These are phyloP conservation scores for Umimayanthus chanpuru DNA, from an alignment of 92 coral and sea anemone genomes.

Conservation along the genomic window DNA sequence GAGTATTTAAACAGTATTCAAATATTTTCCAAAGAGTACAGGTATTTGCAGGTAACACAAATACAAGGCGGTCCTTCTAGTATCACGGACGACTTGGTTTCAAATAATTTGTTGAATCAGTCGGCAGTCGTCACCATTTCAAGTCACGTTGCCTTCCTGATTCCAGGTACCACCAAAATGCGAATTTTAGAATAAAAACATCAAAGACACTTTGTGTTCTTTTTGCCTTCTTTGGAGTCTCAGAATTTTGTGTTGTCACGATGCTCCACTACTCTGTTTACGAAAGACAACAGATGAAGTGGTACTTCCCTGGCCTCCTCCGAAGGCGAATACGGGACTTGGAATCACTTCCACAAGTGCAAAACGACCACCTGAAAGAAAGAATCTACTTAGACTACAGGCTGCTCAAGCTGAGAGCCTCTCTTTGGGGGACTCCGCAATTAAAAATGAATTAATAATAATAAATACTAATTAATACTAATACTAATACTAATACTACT, in stretches of 20 bases:
- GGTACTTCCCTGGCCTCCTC: constrained; percentile 3
- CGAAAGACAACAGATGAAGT: constrained; percentile 23
- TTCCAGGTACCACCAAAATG: not conserved
- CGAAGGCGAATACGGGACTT: constrained; percentile 17
- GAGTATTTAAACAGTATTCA: too few relatives aligned
- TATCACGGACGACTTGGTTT: not conserved
- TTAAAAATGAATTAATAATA: too few relatives aligned
- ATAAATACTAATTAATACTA: too few relatives aligned
- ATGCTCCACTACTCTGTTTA: not conserved
- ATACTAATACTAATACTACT: too few relatives aligned
- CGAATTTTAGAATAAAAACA: not conserved
- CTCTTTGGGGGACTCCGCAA: too few relatives aligned
- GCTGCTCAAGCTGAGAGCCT: not conserved
- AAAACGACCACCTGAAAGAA: constrained; percentile 14
- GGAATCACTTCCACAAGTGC: constrained; percentile 9
- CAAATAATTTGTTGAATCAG: not conserved
- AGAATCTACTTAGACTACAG: not conserved
- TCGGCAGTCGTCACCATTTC: not conserved
- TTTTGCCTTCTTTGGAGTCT: not conserved
- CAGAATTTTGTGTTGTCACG: not conserved
- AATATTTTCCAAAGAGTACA: too few relatives aligned
- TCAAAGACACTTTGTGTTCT: not conserved
- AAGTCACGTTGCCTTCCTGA: not conserved
- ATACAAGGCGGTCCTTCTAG: not conserved
- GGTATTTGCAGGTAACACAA: not conserved